Base-by-base conservation (phyloP, 2,113 vertebrate species). In the Gorsachius goisagi region DNA sequence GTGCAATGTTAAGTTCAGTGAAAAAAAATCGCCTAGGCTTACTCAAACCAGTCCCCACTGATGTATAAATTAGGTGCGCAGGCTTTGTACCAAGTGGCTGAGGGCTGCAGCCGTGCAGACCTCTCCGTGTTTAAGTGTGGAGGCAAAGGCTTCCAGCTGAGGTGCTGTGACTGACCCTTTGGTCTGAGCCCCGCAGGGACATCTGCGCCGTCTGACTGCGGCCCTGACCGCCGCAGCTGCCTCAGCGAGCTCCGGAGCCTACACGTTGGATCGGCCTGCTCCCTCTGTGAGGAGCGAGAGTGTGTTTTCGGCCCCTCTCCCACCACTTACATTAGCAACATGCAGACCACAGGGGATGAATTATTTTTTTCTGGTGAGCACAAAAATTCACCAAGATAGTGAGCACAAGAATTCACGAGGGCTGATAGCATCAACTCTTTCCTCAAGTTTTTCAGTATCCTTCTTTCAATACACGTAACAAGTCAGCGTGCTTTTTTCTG, bases 271-370 rank as follows among this genome's bases (percentile, higher is more conserved):
- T 74, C 58, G 68, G 39, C 23, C 49, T 64, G 37, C 2, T 1
- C 3, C 2, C 15, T 73, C 33, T 0, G 0, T 37, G 59, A 44
- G 23, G 12, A 35, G 11, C 1, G 0, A 66, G 24, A 47, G 9
- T 3, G 14, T 86, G 19, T 0, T 12, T 84, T 60, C 83, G 23
- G n/a, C 28, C 24, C 15, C 30, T 47, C 30, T 49, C 53, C 41
- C 41, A 37, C 17, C n/a, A 24, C 22, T 45, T 35, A 18, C 0
- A 26, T 74, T 30, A 66, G n/a, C 26, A 53, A 32, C n/a, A 15
- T 21, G 18, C 11, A 49, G 35, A 24, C 30, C 18, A 5, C 3
- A 2, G 11, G 53, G 26, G 15, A 23, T 18, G 4, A n/a, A 2
- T 37, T 3, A 11, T 15, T 5, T 32, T 49, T 50, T 21, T 30